Percentiles rank a stretch among this genome's conserved stretches.
These are phyloP conservation scores for Agrenia bidenticulata DNA, from an alignment of 2,888 invertebrate genomes.

Conservation along the genomic window DNA sequence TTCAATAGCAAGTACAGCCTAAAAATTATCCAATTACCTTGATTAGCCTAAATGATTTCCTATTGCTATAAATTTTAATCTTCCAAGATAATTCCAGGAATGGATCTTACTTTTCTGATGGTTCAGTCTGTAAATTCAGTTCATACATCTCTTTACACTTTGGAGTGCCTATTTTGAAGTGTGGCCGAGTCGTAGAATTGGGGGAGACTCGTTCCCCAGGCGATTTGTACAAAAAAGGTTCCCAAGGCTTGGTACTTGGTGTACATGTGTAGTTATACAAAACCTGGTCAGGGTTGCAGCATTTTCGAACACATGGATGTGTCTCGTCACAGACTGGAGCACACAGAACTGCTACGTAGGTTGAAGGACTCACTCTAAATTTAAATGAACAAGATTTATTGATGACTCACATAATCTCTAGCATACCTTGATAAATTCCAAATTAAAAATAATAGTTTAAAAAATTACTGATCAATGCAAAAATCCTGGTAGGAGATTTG, in stretches of 20 bases:
- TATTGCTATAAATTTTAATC: no score
- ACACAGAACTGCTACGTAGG: slow-evolving; percentile 49
- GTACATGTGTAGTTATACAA: slow-evolving; percentile 43
- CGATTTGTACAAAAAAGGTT: slow-evolving; percentile 41
- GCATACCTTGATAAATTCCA: background rate
- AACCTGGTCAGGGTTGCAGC: slow-evolving; percentile 46
- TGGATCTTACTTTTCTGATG: slow-evolving; percentile 44
- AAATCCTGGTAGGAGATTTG: slow-evolving; percentile 45
- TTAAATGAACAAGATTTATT: no score
- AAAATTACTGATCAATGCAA: slow-evolving; percentile 52
- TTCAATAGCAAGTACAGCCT: slow-evolving; percentile 47
- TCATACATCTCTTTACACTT: slow-evolving; percentile 41
- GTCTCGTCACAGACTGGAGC: slow-evolving; percentile 44
- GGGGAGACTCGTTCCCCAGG: slow-evolving; percentile 20
- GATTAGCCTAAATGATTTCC: no score
- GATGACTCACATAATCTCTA: background rate
- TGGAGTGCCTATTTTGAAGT: slow-evolving; percentile 45
- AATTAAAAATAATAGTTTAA: no score
- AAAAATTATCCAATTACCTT: slow-evolving; percentile 12
- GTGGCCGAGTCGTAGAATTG: slow-evolving; percentile 13
- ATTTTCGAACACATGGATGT: slow-evolving; percentile 50
- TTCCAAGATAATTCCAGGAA: no score
- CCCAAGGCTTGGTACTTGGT: slow-evolving; percentile 40
- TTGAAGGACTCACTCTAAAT: slow-evolving; percentile 15
- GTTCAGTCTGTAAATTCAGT: slow-evolving; percentile 39